Conservation (phyloP, 2,888 invertebrate species). For the Linyphia triangularis region DNA sequence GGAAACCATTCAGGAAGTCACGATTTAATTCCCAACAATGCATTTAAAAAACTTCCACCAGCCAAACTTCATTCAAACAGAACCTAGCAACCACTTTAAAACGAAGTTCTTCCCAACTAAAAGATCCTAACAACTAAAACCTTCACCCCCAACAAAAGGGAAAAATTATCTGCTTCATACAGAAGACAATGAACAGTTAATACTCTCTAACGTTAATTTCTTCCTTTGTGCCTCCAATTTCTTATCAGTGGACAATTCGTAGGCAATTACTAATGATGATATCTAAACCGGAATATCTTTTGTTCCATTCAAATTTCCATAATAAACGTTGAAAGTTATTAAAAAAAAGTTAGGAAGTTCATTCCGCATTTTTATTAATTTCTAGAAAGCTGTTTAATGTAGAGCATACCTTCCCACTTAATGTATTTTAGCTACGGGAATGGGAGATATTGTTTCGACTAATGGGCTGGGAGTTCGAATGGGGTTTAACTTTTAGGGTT, state of each 20-base stretch:
- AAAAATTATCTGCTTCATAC: slow-evolving; percentile 43
- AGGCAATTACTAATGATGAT: slow-evolving; percentile 63
- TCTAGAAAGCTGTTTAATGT: slow-evolving; percentile 1
- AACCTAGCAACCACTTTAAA: background rate
- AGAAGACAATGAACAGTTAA: slow-evolving; percentile 28
- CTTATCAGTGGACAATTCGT: slow-evolving; percentile 48
- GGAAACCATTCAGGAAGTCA: too few relatives aligned
- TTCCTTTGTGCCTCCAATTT: slow-evolving; percentile 34
- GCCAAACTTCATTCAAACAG: background rate
- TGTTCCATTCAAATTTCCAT: slow-evolving; percentile 41
- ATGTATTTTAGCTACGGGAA: background rate
- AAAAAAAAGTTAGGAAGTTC: slow-evolving; percentile 5
- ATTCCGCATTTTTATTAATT: slow-evolving; percentile 32
- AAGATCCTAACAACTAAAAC: slow-evolving; percentile 4
- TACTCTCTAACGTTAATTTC: slow-evolving; percentile 19
- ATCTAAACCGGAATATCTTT: slow-evolving; percentile 33
- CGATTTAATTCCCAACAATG: too few relatives aligned
- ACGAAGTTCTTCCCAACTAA: background rate
- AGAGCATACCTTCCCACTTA: background rate
- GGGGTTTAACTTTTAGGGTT: background rate
- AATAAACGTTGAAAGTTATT: slow-evolving; percentile 3
- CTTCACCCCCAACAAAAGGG: background rate
- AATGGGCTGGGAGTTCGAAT: background rate
- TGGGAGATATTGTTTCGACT: slow-evolving; percentile 1
- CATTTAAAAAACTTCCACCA: too few relatives aligned